These are phyloP conservation scores for Nettapus auritus DNA, from an alignment of 2,113 vertebrate species.

Conservation along the genomic window DNA sequence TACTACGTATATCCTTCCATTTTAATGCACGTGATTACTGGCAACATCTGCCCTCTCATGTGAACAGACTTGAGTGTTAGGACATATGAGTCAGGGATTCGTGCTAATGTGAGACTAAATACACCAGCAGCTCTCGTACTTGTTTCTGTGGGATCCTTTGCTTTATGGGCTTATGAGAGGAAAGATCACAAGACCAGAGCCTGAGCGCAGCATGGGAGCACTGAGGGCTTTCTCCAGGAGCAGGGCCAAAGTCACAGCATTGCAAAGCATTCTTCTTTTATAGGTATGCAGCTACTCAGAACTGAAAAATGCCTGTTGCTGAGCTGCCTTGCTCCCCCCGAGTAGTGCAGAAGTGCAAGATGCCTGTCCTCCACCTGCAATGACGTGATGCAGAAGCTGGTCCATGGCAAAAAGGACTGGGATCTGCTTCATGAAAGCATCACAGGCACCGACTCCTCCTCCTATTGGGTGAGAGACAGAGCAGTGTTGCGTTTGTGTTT, in stretches of 20 bases:
- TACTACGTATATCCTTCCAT: neutral
- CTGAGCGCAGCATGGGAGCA: accelerated
- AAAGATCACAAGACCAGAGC: neutral
- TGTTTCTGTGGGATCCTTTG: neutral
- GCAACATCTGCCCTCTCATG: neutral
- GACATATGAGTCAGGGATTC: neutral
- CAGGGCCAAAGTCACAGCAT: neutral
- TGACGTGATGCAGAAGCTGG: neutral
- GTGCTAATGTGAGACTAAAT: neutral
- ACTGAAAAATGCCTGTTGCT: neutral
- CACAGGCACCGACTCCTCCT: neutral
- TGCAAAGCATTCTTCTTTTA: neutral
- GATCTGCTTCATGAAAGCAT: neutral
- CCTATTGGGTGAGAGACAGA: conserved; percentile 17
- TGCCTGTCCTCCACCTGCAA: neutral
- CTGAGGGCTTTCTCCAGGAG: neutral
- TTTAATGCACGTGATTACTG: neutral
- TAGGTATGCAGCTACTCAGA: neutral
- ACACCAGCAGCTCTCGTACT: neutral
- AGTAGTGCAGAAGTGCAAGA: neutral
- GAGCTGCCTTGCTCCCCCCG: neutral
- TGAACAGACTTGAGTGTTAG: neutral
- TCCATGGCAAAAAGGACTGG: neutral
- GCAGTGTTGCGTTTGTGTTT: neutral
- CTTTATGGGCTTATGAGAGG: neutral